A percentile compares a stretch with the other conserved stretches of the same genome.
Conservation (phyloP, 2,888 invertebrate genomes). For the Cryptophagus acutangulus region DNA sequence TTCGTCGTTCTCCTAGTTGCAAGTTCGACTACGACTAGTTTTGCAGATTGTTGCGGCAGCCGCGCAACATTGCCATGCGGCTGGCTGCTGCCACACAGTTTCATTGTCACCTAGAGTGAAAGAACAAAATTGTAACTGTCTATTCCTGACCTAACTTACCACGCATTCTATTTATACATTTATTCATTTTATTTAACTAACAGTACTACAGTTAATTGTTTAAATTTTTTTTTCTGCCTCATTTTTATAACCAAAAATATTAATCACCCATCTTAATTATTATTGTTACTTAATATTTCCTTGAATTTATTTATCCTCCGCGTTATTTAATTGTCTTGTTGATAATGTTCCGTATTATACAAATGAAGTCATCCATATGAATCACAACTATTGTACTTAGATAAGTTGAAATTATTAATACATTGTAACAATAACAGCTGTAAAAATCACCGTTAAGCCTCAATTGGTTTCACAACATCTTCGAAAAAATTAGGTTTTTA, state of each 20-base stretch:
- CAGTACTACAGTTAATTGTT: neutral
- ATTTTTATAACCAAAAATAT: neutral
- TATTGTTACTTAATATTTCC: conserved; percentile 23
- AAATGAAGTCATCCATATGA: conserved; percentile 23
- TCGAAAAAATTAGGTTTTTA: no score
- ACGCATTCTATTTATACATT: conserved; percentile 1
- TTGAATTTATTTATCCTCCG: conserved; percentile 16
- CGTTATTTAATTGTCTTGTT: conserved; percentile 17
- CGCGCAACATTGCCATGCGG: no score
- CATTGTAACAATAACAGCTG: no score
- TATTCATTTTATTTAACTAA: conserved; percentile 1
- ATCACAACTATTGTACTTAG: conserved; percentile 9
- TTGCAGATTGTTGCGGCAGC: no score
- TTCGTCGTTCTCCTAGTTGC: conserved; percentile 3
- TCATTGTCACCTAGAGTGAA: conserved; percentile 8
- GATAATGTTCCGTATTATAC: conserved; percentile 19
- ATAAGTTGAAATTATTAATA: no score
- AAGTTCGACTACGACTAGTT: neutral
- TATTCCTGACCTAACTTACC: conserved; percentile 24
- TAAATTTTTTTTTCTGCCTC: neutral
- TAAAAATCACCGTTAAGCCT: no score
- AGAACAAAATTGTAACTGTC: conserved; percentile 9
- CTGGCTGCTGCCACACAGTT: conserved; percentile 1
- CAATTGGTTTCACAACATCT: no score
- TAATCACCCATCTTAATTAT: no score